A percentile compares a stretch with the other conserved stretches of the same genome.
These are phyloP conservation scores for Setophaga petechia DNA, from an alignment of 2,113 vertebrate genomes.

Conservation along the genomic window DNA sequence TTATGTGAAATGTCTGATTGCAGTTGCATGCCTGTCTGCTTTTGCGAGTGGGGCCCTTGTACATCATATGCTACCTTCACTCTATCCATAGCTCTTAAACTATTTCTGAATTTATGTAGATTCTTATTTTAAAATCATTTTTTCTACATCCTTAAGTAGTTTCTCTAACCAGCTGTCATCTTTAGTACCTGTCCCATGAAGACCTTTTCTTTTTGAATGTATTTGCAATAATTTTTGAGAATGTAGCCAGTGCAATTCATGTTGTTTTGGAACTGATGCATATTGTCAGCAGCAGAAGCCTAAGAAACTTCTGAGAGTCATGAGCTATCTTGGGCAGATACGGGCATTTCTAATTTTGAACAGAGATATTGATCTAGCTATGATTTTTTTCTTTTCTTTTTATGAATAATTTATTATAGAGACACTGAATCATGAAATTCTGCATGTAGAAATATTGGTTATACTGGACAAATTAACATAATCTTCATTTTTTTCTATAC, in stretches of 20 bases:
- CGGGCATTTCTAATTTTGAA: constrained; percentile 21
- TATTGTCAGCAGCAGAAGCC: background rate
- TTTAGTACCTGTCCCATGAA: background rate
- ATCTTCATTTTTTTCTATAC: background rate
- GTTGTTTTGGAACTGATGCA: background rate
- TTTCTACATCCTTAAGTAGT: background rate
- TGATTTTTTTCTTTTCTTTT: constrained; percentile 19
- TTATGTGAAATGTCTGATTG: background rate
- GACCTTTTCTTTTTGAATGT: background rate
- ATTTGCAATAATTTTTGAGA: background rate
- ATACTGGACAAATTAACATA: background rate
- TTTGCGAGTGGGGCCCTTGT: background rate
- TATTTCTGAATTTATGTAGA: background rate
- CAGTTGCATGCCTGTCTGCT: background rate
- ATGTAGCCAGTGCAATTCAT: background rate
- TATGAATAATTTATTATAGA: constrained; percentile 59
- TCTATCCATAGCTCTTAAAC: background rate
- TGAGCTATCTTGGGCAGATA: background rate
- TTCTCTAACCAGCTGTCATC: background rate
- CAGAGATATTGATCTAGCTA: constrained; percentile 16
- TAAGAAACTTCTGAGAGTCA: background rate
- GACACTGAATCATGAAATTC: constrained; percentile 20
- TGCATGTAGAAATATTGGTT: constrained; percentile 5
- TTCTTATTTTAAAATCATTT: background rate
- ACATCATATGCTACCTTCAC: background rate